Evolutionary conservation across 2,797 vertebrate genomes (phyloP), one percentile per base, ranked within the genome.

Genomic region (Enteromius mattozi): DNA sequence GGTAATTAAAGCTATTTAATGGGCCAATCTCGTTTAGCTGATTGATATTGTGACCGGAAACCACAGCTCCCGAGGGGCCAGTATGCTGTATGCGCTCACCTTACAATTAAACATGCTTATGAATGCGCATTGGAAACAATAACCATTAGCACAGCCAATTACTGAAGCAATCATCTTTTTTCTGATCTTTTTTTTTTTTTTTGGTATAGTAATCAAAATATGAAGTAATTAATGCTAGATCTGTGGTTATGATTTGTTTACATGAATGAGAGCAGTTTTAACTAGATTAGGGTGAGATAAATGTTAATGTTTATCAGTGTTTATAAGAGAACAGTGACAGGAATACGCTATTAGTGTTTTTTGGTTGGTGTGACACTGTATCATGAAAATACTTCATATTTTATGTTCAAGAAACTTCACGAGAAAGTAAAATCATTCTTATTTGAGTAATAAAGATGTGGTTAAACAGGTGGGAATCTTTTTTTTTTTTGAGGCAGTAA

Each of bases 1-100:
- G 90, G 85, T 89, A 90, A 94, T 93, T 93, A 93, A 94, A 91
- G 87, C 86, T 80, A 87, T 93, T 92, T 93, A 93, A 94, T 93
- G 89, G 92, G 85, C 92, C 94, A 93, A 91, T 92, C 92, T 93
- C 89, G 92, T 92, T 92, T 87, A 86, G 88, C 91, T 93, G 93
- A 94, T 93, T 92, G 92, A 93, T 93, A 93, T 93, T 94, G 91
- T 88, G 89, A 87, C 54, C 49, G 10, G 81, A 85, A 86, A 72
- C 80, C 47, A 40, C 1, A 10, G 14, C 72, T 87, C 71, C 61
- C 56, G 59, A 74, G 76, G 76, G 86, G 21, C 61, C 45, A 27
- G 54, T 33, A 49, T 72, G 74, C 37, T 33, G 80, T 56, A 61
- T 82, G 69, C 16, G 21, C 47, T 21, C 27, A 78, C 40, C 79